Percentiles rank a stretch among this genome's conserved stretches.
Conservation (phyloP, 2,113 vertebrate species). For the Excalfactoria chinensis region DNA sequence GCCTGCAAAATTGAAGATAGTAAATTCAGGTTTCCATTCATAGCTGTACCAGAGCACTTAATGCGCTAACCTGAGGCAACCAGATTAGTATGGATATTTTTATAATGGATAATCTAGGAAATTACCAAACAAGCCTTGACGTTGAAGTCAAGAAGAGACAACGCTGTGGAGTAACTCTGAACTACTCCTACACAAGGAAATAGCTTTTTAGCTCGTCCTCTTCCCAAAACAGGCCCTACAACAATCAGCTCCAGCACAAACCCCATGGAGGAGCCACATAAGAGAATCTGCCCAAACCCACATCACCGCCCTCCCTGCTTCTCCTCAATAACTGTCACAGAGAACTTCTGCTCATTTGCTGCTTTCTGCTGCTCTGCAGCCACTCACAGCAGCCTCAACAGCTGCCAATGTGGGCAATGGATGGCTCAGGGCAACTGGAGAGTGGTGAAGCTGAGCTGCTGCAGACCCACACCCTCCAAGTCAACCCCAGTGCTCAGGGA, state of each 20-base stretch:
- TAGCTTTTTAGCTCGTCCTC: background rate
- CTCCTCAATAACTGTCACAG: background rate
- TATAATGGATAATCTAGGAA: constrained; percentile 16
- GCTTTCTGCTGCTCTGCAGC: background rate
- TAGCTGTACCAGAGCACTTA: background rate
- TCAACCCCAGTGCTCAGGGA: background rate
- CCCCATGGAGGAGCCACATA: background rate
- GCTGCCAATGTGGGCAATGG: too few species aligned
- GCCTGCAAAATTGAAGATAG: background rate
- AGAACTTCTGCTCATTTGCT: background rate
- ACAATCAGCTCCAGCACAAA: background rate
- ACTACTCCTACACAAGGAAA: background rate
- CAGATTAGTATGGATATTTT: constrained; percentile 38
- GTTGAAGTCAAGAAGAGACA: background rate
- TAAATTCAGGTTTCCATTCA: constrained; percentile 25
- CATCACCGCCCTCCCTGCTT: background rate
- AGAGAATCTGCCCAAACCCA: background rate
- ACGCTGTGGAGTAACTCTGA: background rate
- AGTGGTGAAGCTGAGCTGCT: background rate
- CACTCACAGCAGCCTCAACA: background rate
- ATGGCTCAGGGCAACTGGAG: accelerated
- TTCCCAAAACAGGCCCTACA: background rate
- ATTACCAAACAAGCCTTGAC: background rate
- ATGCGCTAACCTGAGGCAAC: constrained; percentile 30
- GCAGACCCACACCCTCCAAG: background rate